These are phyloP conservation scores for Festucalex cinctus DNA, from an alignment of 2,113 vertebrate genomes.

Conservation along the genomic window DNA sequence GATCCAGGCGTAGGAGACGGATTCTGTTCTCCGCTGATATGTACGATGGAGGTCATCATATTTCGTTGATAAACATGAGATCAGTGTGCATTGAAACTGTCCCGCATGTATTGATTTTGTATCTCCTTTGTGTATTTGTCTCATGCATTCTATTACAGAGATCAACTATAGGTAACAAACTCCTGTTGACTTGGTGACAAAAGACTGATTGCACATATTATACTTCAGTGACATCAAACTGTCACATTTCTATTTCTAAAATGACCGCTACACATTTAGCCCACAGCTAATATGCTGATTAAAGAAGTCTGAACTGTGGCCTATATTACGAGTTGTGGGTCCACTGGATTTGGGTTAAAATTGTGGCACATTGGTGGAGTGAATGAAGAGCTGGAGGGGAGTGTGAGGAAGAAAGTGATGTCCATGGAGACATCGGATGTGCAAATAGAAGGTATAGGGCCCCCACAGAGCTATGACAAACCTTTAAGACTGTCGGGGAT, in stretches of 20 bases:
- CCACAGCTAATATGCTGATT: neutral
- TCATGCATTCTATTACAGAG: neutral
- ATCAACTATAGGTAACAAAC: neutral
- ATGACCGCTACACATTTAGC: neutral
- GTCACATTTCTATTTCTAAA: neutral
- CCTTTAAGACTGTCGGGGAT: conserved; percentile 25
- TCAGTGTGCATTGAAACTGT: too few species aligned
- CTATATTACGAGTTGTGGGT: neutral
- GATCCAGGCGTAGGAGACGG: too few species aligned
- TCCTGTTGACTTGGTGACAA: neutral
- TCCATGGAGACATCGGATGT: conserved; percentile 17
- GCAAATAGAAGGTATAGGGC: conserved; percentile 33
- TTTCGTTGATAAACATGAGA: too few species aligned
- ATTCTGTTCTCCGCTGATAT: too few species aligned
- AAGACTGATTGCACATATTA: neutral
- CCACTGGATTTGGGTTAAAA: neutral
- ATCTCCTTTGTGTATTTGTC: too few species aligned
- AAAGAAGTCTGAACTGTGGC: neutral
- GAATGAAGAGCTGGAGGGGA: neutral
- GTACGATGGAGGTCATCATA: too few species aligned
- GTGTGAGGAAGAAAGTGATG: conserved; percentile 22
- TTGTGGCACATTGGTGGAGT: neutral
- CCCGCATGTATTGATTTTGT: too few species aligned
- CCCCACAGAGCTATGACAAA: conserved; percentile 35
- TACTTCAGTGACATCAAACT: neutral